phyloP scores from a whole-genome alignment of 1,140 invertebrate species.

The Oryctes rhinoceros region DNA sequence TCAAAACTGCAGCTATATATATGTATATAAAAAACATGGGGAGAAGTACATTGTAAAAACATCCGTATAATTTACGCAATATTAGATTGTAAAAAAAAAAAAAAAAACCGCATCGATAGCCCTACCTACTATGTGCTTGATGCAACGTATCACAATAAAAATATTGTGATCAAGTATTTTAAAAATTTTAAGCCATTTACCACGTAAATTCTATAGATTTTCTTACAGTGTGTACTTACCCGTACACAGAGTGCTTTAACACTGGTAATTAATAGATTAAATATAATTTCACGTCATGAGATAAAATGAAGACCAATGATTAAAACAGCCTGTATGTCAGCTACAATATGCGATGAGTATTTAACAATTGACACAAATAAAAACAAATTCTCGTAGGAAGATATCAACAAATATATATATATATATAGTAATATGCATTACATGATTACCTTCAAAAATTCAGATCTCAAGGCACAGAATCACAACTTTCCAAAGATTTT shows the following conservation, averaged over 20 bases:
- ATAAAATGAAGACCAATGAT: conserved; percentile 33
- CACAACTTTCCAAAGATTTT: conserved; percentile 44
- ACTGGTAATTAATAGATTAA: background rate
- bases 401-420: conserved; percentile 32
- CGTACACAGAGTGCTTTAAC: background rate
- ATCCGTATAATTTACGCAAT: background rate
- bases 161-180: background rate
- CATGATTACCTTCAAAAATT: conserved; percentile 25
- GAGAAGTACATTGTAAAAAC: conserved; percentile 15
- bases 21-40: conserved; percentile 15
- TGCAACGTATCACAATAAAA: background rate
- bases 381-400: conserved; percentile 10
- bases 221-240: conserved; percentile 16
- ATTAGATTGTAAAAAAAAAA: background rate
- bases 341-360: conserved; percentile 24
- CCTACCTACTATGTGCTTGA: background rate
- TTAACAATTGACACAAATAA: background rate
- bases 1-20: conserved; percentile 45
- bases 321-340: conserved; percentile 35
- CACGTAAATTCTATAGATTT: background rate
- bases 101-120: background rate
- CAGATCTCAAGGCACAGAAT: conserved; percentile 54
- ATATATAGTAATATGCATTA: conserved; percentile 23
- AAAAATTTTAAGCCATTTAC: background rate
- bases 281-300: conserved; percentile 11